A percentile compares a stretch with the other conserved stretches of the same genome.
Conservation (phyloP, 1,140 invertebrate species). For the Procambarus virginalis region DNA sequence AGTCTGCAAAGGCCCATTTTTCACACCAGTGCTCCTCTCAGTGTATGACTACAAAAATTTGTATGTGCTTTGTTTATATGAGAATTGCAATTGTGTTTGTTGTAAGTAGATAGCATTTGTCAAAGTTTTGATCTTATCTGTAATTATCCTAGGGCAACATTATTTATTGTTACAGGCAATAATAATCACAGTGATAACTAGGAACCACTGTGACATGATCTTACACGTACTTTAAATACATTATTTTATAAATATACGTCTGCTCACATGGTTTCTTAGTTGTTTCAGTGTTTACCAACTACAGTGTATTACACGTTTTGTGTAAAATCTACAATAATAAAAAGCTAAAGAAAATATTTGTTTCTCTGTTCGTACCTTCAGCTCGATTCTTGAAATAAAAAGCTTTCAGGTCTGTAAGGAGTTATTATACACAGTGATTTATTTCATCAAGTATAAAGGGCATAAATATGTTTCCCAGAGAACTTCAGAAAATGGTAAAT, state of each 20-base stretch:
- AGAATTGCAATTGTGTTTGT: slow-evolving; percentile 27
- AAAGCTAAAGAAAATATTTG: slow-evolving; percentile 17
- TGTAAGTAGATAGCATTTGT: slow-evolving; percentile 18
- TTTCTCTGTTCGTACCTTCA: background rate
- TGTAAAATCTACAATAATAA: slow-evolving; percentile 31
- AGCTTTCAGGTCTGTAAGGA: background rate
- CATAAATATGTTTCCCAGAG: too few species aligned
- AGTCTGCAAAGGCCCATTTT: background rate
- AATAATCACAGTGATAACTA: slow-evolving; percentile 34
- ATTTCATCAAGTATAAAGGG: too few species aligned
- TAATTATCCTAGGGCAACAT: slow-evolving; percentile 54
- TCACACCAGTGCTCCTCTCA: slow-evolving; percentile 18
- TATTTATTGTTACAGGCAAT: slow-evolving; percentile 67
- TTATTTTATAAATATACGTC: slow-evolving; percentile 51
- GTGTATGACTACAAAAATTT: slow-evolving; percentile 23
- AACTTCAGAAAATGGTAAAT: too few species aligned
- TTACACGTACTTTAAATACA: slow-evolving; percentile 44
- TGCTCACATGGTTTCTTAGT: slow-evolving; percentile 36
- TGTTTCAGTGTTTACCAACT: slow-evolving; percentile 34
- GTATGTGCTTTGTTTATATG: slow-evolving; percentile 40
- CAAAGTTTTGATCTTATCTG: slow-evolving; percentile 28
- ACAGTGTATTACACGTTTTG: slow-evolving; percentile 22
- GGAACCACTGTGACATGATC: slow-evolving; percentile 40
- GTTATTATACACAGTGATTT: too few species aligned
- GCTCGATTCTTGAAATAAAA: background rate